phyloP scores from a whole-genome alignment of 2,888 invertebrate genomes.

The Ischnura elegans region DNA sequence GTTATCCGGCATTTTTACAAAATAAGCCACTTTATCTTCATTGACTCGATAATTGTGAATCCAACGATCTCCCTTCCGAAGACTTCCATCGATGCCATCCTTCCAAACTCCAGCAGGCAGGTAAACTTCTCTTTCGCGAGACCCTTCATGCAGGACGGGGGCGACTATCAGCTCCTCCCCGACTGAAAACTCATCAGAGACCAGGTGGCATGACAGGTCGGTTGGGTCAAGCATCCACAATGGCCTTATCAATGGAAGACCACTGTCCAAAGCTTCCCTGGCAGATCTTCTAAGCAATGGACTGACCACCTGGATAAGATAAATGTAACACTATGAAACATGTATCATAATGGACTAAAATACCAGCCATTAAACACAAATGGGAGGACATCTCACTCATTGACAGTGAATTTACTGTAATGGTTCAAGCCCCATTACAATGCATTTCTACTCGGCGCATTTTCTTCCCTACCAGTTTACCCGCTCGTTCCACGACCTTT shows the following conservation, averaged over 20 bases:
- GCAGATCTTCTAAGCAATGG: constrained; percentile 88
- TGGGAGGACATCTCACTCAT: no score
- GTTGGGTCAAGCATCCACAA: constrained; percentile 93
- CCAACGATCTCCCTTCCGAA: constrained; percentile 93
- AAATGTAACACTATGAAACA: no score
- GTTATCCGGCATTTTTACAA: constrained; percentile 91
- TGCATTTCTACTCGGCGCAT: no score
- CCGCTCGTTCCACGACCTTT: no score
- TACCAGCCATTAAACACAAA: no score
- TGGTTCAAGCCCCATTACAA: no score
- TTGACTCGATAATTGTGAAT: constrained; percentile 92
- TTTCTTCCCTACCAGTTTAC: no score
- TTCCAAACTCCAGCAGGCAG: constrained; percentile 95
- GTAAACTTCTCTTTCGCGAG: constrained; percentile 89
- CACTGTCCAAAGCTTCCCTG: constrained; percentile 88
- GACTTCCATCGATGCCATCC: constrained; percentile 92
- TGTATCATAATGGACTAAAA: no score
- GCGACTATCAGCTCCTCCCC: constrained; percentile 95
- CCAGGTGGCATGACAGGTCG: constrained; percentile 87
- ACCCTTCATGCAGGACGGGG: constrained; percentile 87
- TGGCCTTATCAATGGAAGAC: constrained; percentile 91
- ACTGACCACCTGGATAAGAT: constrained; percentile 79
- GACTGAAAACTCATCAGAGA: constrained; percentile 92
- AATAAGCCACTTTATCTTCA: constrained; percentile 89
- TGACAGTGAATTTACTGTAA: no score